Conservation (phyloP, 2,113 vertebrate genomes). For the Poecilia latipinna region DNA sequence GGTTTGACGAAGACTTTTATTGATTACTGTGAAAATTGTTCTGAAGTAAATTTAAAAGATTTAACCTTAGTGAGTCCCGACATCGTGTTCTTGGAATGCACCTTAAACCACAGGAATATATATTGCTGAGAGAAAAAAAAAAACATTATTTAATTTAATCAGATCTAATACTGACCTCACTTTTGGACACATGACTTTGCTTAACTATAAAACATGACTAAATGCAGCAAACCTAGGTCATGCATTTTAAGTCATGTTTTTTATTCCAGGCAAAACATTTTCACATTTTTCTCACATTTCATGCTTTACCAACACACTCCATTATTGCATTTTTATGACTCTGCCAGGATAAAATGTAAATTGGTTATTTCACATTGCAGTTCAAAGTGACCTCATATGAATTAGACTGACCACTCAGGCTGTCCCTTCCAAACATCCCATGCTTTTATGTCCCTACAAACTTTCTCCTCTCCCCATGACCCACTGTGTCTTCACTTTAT, state of each 20-base stretch:
- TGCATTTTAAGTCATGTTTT: background rate
- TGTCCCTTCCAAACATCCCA: background rate
- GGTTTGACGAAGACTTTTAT: background rate
- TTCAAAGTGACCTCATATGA: background rate
- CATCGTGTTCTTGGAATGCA: background rate
- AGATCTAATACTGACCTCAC: background rate
- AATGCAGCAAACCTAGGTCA: background rate
- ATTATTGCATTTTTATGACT: slow-evolving; percentile 1
- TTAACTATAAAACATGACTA: background rate
- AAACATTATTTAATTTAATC: background rate
- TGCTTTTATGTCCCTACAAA: background rate
- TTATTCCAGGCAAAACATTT: background rate
- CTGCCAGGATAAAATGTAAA: background rate
- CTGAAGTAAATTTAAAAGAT: background rate
- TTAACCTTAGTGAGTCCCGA: background rate
- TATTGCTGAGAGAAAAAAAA: background rate
- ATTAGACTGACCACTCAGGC: background rate
- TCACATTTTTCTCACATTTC: background rate
- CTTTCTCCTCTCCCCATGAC: background rate
- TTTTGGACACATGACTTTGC: background rate
- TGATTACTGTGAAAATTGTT: background rate
- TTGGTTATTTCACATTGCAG: slow-evolving; percentile 2
- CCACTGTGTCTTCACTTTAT: background rate
- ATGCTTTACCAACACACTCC: slow-evolving; percentile 1
- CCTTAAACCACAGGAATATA: background rate